Base-by-base conservation (phyloP, 2,113 vertebrate species). In the Danionella cerebrum region DNA sequence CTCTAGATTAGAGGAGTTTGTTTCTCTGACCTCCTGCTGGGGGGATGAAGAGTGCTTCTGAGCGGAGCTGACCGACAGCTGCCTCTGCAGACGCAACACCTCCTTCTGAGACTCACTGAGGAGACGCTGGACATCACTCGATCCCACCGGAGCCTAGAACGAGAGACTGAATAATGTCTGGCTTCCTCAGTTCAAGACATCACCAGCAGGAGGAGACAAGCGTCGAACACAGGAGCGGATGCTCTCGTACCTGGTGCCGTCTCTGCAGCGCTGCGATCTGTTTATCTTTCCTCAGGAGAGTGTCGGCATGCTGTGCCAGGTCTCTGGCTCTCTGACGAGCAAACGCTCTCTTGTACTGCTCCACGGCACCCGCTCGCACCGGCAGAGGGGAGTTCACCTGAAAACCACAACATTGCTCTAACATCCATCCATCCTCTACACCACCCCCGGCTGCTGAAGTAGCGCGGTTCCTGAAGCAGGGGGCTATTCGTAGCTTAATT, bases 31-130 rank as follows among this genome's bases (percentile, higher is more conserved):
- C 41, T 52, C n/a, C n/a, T n/a, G n/a, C n/a, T n/a, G n/a, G n/a
- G n/a, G n/a, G n/a, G n/a, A n/a, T n/a, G n/a, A n/a, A n/a, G n/a
- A n/a, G 41, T 25, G 58, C n/a, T 6, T 12, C 0, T 57, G 67
- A 27, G 67, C 4, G 2, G 85, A 85, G 31, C 82, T 83, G 79
- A 97, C 82, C 0, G 96, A 93, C 0, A 99, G 92, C 83, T 99
- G 96, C 35, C 92, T 86, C 85, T 99, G 96, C 55, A 99, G 86
- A 48, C 95, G 86, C 63, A 99, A 54, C 54, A 98, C 96, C 82
- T 99, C 96, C 53, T 84, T 88, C 84, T 99, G 96, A 59, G 96
- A 97, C 74, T 96, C 95, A 36, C 86, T 85, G 59, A 98, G 80
- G 67, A 98, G 86, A 47, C 88, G 90, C 74, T 94, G 92, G 3